Evolutionary conservation across 1,140 invertebrate species (phyloP), one percentile per base, ranked within the genome.

Genomic region (Lithobius niger): DNA sequence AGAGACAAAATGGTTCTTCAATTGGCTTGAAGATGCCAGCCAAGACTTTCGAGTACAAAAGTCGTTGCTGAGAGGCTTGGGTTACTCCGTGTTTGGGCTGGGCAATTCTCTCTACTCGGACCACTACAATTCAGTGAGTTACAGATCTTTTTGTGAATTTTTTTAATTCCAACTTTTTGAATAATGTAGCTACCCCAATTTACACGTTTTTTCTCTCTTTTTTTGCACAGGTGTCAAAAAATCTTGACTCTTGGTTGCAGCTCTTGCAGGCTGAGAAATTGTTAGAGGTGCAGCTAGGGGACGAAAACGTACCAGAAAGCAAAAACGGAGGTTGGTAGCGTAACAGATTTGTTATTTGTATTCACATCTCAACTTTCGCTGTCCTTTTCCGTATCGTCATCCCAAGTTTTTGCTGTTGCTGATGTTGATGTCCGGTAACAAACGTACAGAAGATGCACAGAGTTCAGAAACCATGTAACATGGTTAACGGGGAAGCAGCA

Each of bases 1-100:
- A 27, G 64, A 59, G 44, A 65, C 67, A 19, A 51, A 59, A 22
- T 79, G 77, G 77, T 80, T 81, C 61, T 76, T 61, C 59, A 75
- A 74, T 62, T 78, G 75, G 72, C 57, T 80, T 6, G 58, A 73
- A 57, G 79, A 81, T 54, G 63, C 72, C 22, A 66, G 74, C 1
- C 69, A 65, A 52, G 79, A 81, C 65, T 80, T 81, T 61, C 63
- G 79, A 48, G 69, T 79, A 19, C 69, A 74, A 21, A 77, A 76
- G 60, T 65, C 62, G 3, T 62, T 72, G 6, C 64, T 80, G 18
- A 67, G 67, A 40, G 69, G 70, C 25, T 40, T 81, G 24, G 64
- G 69, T 16, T 81, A 69, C 67, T 66, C 72, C 36, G 73, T 81
- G 2, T 77, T 80, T 68, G 79, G 78, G 21, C 63, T 80, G 31